phyloP scores from a whole-genome alignment of 2,888 invertebrate species.

The Cerastis leucographa region DNA sequence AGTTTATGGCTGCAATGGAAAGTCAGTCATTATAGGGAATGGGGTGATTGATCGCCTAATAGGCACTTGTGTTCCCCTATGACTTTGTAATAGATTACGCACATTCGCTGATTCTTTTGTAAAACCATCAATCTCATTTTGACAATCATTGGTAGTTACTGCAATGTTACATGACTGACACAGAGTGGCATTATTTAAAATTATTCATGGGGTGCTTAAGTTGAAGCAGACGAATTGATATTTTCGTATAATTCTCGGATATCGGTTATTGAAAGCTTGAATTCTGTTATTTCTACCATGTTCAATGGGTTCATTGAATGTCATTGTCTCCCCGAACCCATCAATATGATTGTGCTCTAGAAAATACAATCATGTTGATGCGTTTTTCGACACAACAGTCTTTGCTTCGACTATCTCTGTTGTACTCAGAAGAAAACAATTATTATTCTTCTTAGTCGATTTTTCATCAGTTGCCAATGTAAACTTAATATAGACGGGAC shows the following conservation, averaged over 20 bases:
- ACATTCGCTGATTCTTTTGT: conserved; percentile 50
- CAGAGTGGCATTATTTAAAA: no score
- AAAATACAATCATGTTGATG: not conserved
- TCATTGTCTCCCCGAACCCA: conserved; percentile 1
- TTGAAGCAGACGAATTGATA: not conserved
- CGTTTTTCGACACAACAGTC: not conserved
- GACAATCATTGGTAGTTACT: conserved; percentile 35
- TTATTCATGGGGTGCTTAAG: not conserved
- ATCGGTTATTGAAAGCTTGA: not conserved
- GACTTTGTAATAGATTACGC: conserved; percentile 43
- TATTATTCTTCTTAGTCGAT: not conserved
- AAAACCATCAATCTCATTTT: conserved; percentile 55
- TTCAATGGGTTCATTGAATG: conserved; percentile 9
- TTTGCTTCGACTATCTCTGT: not conserved
- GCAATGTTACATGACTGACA: not conserved
- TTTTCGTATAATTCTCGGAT: not conserved
- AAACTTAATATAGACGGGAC: no score
- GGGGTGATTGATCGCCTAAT: conserved; percentile 58
- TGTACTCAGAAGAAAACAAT: not conserved
- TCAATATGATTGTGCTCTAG: conserved; percentile 16
- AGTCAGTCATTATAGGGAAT: conserved; percentile 42
- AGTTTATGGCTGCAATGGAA: conserved; percentile 32
- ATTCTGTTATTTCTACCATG: not conserved
- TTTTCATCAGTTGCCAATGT: not conserved
- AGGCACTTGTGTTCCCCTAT: conserved; percentile 53